These are phyloP conservation scores for Acromyrmex echinatior DNA, from an alignment of 1,140 invertebrate species.

Conservation along the genomic window DNA sequence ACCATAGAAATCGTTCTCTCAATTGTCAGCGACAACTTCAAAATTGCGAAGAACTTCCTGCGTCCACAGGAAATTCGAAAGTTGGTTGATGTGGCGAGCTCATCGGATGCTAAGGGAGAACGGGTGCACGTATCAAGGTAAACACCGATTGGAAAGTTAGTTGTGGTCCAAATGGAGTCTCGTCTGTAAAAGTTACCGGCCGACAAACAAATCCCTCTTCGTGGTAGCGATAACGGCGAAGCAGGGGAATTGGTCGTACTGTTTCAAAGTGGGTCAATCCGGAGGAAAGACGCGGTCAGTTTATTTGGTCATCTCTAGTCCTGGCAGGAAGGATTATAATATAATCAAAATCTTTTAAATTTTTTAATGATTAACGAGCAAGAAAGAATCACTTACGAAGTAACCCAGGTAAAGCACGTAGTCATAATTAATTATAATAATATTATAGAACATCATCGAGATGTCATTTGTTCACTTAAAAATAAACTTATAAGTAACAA, in stretches of 20 bases:
- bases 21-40: constrained; percentile 59
- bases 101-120: not conserved
- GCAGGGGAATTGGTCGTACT: constrained; percentile 65
- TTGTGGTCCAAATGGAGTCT: constrained; percentile 78
- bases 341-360: not conserved
- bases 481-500: too few species aligned
- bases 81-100: constrained; percentile 45
- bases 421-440: too few species aligned
- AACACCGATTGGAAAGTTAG: constrained; percentile 82
- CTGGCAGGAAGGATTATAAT: not conserved
- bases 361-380: not conserved
- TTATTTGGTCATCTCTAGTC: constrained; percentile 33
- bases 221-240: constrained; percentile 41
- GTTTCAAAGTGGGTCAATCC: constrained; percentile 77
- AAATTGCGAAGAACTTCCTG: constrained; percentile 60
- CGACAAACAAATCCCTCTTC: constrained; percentile 76
- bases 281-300: constrained; percentile 44
- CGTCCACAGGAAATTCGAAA: constrained; percentile 62
- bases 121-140: constrained; percentile 78
- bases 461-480: too few species aligned
- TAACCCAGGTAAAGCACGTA: too few species aligned
- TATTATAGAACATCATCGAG: too few species aligned
- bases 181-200: constrained; percentile 78
- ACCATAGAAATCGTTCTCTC: constrained; percentile 44
- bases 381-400: not conserved